Percentiles rank a stretch among this genome's conserved stretches.
phyloP scores from a whole-genome alignment of 2,888 invertebrate species.

The Axea sp. region DNA sequence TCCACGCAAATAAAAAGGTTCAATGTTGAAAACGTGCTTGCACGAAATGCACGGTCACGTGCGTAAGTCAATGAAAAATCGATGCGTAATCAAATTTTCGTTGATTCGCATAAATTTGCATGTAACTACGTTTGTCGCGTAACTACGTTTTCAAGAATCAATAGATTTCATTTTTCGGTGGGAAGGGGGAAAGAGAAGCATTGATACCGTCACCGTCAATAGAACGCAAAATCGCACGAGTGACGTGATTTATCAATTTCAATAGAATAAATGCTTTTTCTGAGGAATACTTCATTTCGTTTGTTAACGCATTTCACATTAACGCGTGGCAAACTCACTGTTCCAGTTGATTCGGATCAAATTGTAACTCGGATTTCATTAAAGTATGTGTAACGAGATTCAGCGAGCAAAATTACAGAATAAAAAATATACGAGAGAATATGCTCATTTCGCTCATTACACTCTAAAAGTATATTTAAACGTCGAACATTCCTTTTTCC shows the following conservation, averaged over 20 bases:
- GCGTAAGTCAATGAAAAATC: slow-evolving; percentile 49
- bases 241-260: slow-evolving; percentile 53
- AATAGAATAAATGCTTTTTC: slow-evolving; percentile 37
- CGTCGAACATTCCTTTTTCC: background rate
- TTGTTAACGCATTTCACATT: slow-evolving; percentile 21
- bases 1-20: slow-evolving; percentile 9
- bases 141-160: slow-evolving; percentile 26
- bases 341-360: slow-evolving; percentile 31
- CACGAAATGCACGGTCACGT: slow-evolving; percentile 39
- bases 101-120: slow-evolving; percentile 48
- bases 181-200: background rate
- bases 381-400: slow-evolving; percentile 17
- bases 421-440: background rate
- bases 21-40: slow-evolving; percentile 36
- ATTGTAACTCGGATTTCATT: slow-evolving; percentile 25
- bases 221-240: slow-evolving; percentile 12
- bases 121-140: slow-evolving; percentile 21
- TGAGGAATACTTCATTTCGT: slow-evolving; percentile 26
- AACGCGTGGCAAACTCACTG: slow-evolving; percentile 7
- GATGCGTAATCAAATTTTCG: slow-evolving; percentile 45
- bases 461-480: slow-evolving; percentile 2
- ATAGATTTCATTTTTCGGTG: slow-evolving; percentile 28
- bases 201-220: slow-evolving; percentile 6
- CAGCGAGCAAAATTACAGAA: slow-evolving; percentile 11
- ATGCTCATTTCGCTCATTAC: slow-evolving; percentile 18